Evolutionary conservation across 1,140 invertebrate genomes (phyloP), one percentile per base, ranked within the genome.

Genomic region (Euschistus heros): DNA sequence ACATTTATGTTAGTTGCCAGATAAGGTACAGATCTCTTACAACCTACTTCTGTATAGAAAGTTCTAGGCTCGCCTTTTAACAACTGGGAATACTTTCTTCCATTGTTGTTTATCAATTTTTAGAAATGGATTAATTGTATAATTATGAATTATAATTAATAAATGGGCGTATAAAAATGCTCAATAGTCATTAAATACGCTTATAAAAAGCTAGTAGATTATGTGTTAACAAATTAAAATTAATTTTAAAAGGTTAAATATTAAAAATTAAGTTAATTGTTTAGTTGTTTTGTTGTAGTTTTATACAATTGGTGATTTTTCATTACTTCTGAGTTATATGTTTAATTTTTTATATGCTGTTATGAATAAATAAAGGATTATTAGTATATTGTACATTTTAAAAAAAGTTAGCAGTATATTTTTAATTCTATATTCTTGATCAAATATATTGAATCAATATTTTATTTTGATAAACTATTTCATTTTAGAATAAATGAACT

Each of bases 171-270:
- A 46, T 15, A 62, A 62, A 62, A 46, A 62, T 62, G 61, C 61
- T 62, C 61, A 62, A 62, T 62, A 62, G 61, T 62, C 61, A 62
- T 62, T 44, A 42, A 62, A 24, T 62, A 62, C 61, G 61, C 61
- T 62, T 62, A 62, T 18, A 15, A 62, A 27, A 62, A 46, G 44
- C 61, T 62, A 44, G 37, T 62, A 46, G 37, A 24, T 22, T 57
- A 37, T 37, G 33, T 37, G 7, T 37, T 37, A 37, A 37, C 33
- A 37, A 37, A 37, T 37, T 37, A 37, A 37, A 24, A 57, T 57
- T 22, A 57, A 24, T 27, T 4, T 57, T 6, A 20, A 50, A 50
- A 20, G n/a, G 47, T 52, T 52, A 13, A n/a, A 8, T 52, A 8
- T 52, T 13, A 57, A 24, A 26, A 24, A 24, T 24, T 20, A 18